Percentiles rank a stretch among this genome's conserved stretches.
These are phyloP conservation scores for Euura saliciscinereae DNA, from an alignment of 1,140 invertebrate species.

Conservation along the genomic window DNA sequence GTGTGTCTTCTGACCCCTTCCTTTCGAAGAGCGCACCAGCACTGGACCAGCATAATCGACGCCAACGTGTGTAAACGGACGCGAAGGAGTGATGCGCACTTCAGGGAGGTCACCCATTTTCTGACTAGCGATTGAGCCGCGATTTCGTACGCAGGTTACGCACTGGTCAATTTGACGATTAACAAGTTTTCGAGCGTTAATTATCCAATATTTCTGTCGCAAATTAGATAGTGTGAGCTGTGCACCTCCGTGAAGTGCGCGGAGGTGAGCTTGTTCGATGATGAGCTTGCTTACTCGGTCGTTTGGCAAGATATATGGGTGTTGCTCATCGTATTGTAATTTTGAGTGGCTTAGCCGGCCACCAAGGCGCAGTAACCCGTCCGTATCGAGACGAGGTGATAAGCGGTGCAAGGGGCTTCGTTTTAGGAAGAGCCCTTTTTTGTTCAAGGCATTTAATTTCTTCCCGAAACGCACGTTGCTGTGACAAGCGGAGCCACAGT, in stretches of 20 bases:
- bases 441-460: too few species aligned
- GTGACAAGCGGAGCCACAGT: too few species aligned
- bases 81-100: constrained; percentile 27
- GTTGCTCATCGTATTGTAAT: constrained; percentile 17
- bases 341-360: constrained; percentile 25
- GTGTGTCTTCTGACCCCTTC: too few species aligned
- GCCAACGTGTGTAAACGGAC: too few species aligned
- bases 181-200: too few species aligned
- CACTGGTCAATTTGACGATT: too few species aligned
- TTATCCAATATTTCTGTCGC: too few species aligned
- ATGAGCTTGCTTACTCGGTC: constrained; percentile 28
- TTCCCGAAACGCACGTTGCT: too few species aligned
- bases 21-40: constrained; percentile 11
- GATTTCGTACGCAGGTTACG: constrained; percentile 33
- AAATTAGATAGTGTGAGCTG: constrained; percentile 31
- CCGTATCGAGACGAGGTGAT: constrained; percentile 21
- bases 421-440: too few species aligned
- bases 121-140: constrained; percentile 20
- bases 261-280: constrained; percentile 36
- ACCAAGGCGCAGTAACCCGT: constrained; percentile 25
- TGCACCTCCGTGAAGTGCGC: constrained; percentile 41
- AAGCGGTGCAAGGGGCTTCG: too few species aligned
- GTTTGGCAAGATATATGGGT: constrained; percentile 28
- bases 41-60: too few species aligned
- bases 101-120: constrained; percentile 41